These are phyloP conservation scores for Lottia scabra DNA, from an alignment of 2,888 invertebrate genomes.

Conservation along the genomic window DNA sequence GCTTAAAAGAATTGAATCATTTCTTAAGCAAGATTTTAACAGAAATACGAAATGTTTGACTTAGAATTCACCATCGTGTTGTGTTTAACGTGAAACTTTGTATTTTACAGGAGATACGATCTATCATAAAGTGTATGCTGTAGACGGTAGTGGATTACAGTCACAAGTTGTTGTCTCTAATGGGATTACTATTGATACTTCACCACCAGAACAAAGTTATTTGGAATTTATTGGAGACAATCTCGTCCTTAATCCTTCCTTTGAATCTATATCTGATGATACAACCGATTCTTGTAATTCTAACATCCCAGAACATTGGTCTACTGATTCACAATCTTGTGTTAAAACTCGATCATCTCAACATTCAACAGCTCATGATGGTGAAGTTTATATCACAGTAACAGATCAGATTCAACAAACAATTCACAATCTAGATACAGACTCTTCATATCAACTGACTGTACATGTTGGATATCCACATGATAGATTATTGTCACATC, in stretches of 20 bases:
- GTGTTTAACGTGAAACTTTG: too few species aligned
- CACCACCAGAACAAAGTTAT: constrained; percentile 31
- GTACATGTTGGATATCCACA: constrained; percentile 21
- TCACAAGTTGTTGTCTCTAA: constrained; percentile 38
- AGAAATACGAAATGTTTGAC: too few species aligned
- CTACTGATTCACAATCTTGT: not conserved
- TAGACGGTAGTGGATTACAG: constrained; percentile 35
- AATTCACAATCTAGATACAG: not conserved
- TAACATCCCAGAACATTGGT: not conserved
- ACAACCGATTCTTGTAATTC: not conserved
- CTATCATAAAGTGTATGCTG: constrained; percentile 37
- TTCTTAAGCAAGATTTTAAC: too few species aligned
- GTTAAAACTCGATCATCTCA: not conserved
- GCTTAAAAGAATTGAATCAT: too few species aligned
- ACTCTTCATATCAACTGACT: constrained; percentile 10
- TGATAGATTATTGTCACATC: constrained; percentile 1
- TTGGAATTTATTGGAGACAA: constrained; percentile 27
- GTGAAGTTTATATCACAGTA: not conserved
- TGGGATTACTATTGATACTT: constrained; percentile 39
- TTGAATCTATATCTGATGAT: constrained; percentile 18
- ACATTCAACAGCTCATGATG: not conserved
- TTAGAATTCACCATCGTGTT: too few species aligned
- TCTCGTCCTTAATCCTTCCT: constrained; percentile 34
- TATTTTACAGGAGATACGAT: constrained; percentile 30
- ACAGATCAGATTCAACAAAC: not conserved